These are phyloP conservation scores for Lycocorax pyrrhopterus DNA, from an alignment of 2,113 vertebrate genomes.

Conservation along the genomic window DNA sequence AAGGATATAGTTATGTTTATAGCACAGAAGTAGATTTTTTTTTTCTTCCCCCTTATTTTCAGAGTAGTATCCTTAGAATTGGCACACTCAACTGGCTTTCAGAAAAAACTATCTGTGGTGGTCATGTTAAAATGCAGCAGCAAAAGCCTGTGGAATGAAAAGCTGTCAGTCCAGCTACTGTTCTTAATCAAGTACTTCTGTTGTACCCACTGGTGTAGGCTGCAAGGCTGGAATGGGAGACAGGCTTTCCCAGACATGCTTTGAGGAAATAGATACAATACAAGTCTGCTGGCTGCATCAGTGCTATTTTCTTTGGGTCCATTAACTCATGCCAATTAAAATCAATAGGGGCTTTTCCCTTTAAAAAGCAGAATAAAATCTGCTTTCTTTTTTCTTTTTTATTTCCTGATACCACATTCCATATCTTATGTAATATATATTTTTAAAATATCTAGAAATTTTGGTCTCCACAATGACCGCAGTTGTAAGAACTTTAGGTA, in stretches of 20 bases:
- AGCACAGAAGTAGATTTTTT: not conserved
- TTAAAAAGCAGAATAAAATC: not conserved
- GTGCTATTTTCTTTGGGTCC: not conserved
- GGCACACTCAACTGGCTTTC: slow-evolving; percentile 1
- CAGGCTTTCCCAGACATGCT: not conserved
- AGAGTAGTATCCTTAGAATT: slow-evolving; percentile 46
- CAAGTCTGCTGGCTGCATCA: not conserved
- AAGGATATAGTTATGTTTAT: slow-evolving; percentile 64
- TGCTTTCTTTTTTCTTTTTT: not conserved
- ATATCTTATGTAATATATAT: not conserved
- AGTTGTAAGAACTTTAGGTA: not conserved
- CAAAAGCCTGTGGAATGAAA: not conserved
- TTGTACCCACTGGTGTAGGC: not conserved
- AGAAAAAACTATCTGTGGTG: not conserved
- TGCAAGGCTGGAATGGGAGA: not conserved
- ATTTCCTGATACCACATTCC: not conserved
- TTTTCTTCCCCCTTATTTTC: slow-evolving; percentile 5
- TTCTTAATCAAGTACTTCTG: not conserved
- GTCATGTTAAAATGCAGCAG: not conserved
- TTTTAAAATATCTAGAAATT: not conserved
- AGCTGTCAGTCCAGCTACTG: not conserved
- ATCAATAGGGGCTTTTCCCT: not conserved
- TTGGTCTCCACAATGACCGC: not conserved
- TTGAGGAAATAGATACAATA: not conserved
- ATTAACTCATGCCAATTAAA: not conserved